A percentile compares a stretch with the other conserved stretches of the same genome.
Evolutionary conservation across 2,888 invertebrate species (phyloP).

Genomic region (Chalcis sispes): DNA sequence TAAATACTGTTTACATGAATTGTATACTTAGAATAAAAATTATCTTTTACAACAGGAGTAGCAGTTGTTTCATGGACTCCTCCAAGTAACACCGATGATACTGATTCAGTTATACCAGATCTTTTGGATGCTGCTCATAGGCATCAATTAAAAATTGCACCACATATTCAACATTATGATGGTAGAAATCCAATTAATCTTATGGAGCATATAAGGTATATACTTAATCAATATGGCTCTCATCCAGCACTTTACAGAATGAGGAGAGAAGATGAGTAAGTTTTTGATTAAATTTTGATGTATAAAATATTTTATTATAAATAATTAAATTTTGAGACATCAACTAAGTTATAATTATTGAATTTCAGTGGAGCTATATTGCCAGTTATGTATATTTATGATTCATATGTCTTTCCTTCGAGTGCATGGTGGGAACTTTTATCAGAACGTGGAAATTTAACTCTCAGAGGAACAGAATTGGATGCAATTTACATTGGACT

Average conservation of each 20-base stretch:
- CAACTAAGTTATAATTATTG: neutral
- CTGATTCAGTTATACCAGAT: conserved; percentile 74
- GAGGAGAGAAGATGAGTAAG: conserved; percentile 73
- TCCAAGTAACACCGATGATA: conserved; percentile 72
- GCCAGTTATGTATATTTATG: conserved; percentile 82
- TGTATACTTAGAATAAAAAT: neutral
- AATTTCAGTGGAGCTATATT: conserved; percentile 69
- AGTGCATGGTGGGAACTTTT: conserved; percentile 78
- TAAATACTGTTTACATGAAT: no score
- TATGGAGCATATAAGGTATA: conserved; percentile 75
- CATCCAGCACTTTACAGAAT: conserved; percentile 79
- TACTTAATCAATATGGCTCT: conserved; percentile 76
- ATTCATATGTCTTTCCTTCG: conserved; percentile 79
- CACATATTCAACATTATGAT: conserved; percentile 80
- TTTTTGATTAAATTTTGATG: neutral
- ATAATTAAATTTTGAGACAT: neutral
- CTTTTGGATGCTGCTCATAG: conserved; percentile 75
- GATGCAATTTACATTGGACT: conserved; percentile 81
- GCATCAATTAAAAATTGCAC: conserved; percentile 78
- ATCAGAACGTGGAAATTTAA: conserved; percentile 74
- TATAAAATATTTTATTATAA: neutral
- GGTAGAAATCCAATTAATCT: conserved; percentile 77
- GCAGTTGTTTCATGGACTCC: conserved; percentile 80
- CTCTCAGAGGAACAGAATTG: conserved; percentile 77
- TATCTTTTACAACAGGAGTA: conserved; percentile 67